Evolutionary conservation across 2,888 invertebrate species (phyloP), one percentile per base, ranked within the genome.

Genomic region (Trilocha varians): DNA sequence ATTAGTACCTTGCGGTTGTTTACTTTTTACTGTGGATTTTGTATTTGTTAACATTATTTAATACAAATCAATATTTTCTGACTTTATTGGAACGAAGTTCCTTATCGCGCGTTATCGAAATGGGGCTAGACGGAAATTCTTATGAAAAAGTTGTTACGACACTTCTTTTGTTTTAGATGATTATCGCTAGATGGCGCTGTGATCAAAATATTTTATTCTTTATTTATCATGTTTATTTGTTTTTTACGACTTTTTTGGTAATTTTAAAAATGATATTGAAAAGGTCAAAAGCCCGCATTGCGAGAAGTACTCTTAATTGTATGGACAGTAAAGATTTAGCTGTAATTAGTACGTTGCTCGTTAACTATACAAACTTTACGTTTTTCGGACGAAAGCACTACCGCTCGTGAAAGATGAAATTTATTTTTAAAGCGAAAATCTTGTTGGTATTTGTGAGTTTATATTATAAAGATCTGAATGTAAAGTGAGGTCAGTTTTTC

Each of bases 291-390:
- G 46, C 43, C 46, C 39, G 39, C 41, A 35, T 40, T 42, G 46
- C 44, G 43, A 43, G 11, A 11, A 5, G 47, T 32, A 42, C 44
- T 34, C 49, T 44, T 44, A 47, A 39, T 48, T 57, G 55, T 64
- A 61, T 63, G 55, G 63, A 61, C 57, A 56, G 60, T 58, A 62
- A 62, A 65, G 65, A 70, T 69, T 69, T 62, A 52, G 59, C 56
- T 54, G 65, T 68, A 68, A 69, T 69, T 69, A 69, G 60, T 57
- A 49, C 45, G 48, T 49, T 46, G 49, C 59, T 68, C 64, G 65
- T 67, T 69, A 64, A 51, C 51, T 48, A 49, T 49, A 45, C 53
- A 55, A 64, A 59, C 54, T 57, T 16, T 25, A 25, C 11, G 6
- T 25, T 25, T 25, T 9, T 9, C 8, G 8, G 11, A 25, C 25